Evolutionary conservation across 92 coral and sea anemone genomes (phyloP).

Genomic region (Epizoanthus illoricatus): DNA sequence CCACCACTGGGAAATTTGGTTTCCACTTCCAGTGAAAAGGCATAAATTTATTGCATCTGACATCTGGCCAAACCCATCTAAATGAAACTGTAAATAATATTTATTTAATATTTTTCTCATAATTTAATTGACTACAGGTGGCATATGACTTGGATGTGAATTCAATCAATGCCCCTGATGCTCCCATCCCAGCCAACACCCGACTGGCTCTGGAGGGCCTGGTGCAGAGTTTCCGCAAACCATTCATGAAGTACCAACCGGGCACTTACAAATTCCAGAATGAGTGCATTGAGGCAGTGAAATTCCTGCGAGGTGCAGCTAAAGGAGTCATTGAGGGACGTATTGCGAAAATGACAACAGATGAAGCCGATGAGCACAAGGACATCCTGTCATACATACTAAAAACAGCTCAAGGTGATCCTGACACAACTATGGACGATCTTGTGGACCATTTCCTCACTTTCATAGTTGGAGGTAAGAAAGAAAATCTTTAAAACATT

Average conservation of each 20-base stretch:
- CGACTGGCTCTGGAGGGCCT: constrained; percentile 73
- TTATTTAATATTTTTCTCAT: background rate
- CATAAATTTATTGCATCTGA: too few relatives aligned
- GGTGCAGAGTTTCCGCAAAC: constrained; percentile 79
- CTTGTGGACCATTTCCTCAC: constrained; percentile 77
- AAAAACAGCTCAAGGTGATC: constrained; percentile 56
- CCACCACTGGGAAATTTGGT: too few relatives aligned
- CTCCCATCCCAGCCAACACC: constrained; percentile 75
- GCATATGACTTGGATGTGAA: constrained; percentile 80
- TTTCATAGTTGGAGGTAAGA: constrained; percentile 83
- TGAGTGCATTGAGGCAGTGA: constrained; percentile 70
- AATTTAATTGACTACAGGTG: constrained; percentile 48
- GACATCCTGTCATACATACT: constrained; percentile 77
- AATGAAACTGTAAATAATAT: too few relatives aligned
- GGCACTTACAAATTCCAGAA: constrained; percentile 60
- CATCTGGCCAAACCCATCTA: too few relatives aligned
- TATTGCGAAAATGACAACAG: constrained; percentile 52
- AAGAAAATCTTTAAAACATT: too few relatives aligned
- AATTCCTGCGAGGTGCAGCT: constrained; percentile 65
- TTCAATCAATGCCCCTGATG: constrained; percentile 58
- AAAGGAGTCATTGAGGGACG: constrained; percentile 69
- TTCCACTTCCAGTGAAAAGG: too few relatives aligned
- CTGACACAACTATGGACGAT: constrained; percentile 70
- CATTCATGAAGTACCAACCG: constrained; percentile 69
- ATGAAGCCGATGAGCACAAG: constrained; percentile 53